These are phyloP conservation scores for Orientallactaga sibirica DNA, from an alignment of 2,797 vertebrate genomes.

Conservation along the genomic window DNA sequence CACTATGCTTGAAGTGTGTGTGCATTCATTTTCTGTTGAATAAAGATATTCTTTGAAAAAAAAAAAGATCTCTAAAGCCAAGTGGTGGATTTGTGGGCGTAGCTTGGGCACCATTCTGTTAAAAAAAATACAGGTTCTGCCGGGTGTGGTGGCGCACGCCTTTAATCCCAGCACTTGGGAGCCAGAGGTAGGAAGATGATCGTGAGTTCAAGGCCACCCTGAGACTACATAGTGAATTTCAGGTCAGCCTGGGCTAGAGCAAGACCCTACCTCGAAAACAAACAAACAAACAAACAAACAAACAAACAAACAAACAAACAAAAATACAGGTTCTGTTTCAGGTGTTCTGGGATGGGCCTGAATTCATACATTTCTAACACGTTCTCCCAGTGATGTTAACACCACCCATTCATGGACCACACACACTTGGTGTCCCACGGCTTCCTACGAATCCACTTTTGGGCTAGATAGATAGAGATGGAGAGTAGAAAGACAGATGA, in stretches of 20 bases:
- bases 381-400: neutral
- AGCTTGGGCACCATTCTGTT: neutral
- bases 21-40: slow-evolving; percentile 6
- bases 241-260: no score
- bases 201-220: no score
- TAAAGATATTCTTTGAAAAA: neutral
- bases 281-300: neutral
- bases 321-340: neutral
- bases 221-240: no score
- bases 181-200: no score
- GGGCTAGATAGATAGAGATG: neutral
- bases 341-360: neutral
- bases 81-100: neutral
- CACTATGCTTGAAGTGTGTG: neutral
- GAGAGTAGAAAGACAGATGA: neutral
- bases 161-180: no score
- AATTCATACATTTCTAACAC: neutral
- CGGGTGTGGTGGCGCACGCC: no score
- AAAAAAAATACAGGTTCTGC: neutral
- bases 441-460: neutral
- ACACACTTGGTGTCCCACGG: fast-evolving
- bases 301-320: no score
- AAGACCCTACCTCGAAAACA: no score
- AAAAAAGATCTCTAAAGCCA: neutral
- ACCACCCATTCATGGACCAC: fast-evolving